Evolutionary conservation across 2,797 vertebrate species (phyloP).

Genomic region (Lepus oiostolus): DNA sequence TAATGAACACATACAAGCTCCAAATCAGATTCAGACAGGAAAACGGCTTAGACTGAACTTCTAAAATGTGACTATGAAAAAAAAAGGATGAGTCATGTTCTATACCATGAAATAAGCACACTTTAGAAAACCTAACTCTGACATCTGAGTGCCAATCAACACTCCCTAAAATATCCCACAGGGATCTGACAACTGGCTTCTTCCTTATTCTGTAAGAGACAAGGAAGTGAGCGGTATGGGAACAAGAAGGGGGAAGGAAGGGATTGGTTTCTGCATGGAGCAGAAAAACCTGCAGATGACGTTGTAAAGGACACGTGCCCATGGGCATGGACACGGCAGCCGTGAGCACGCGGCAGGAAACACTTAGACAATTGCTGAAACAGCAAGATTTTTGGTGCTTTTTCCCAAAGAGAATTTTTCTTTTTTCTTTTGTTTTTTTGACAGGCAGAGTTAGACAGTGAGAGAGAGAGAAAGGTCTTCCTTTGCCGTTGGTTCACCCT

Average conservation of each 20-base stretch:
- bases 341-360: not conserved
- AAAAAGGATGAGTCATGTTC: slow-evolving; percentile 64
- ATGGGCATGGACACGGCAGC: not conserved
- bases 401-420: slow-evolving; percentile 13
- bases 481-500: too few relatives aligned
- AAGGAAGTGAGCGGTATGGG: not conserved
- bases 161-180: not conserved
- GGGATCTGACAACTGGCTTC: not conserved
- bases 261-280: not conserved
- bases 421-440: too few relatives aligned
- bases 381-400: not conserved
- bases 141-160: not conserved
- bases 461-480: too few relatives aligned
- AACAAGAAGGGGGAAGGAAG: not conserved
- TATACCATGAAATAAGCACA: slow-evolving; percentile 21
- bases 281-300: not conserved
- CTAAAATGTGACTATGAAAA: slow-evolving; percentile 63
- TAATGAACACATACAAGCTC: slow-evolving; percentile 57
- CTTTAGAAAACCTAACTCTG: slow-evolving; percentile 49
- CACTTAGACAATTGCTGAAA: not conserved
- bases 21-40: slow-evolving; percentile 65
- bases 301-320: not conserved
- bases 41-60: slow-evolving; percentile 51
- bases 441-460: too few relatives aligned
- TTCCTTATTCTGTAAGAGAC: not conserved